Conservation (phyloP, 1,140 invertebrate species). For the Drosophila sp. region DNA sequence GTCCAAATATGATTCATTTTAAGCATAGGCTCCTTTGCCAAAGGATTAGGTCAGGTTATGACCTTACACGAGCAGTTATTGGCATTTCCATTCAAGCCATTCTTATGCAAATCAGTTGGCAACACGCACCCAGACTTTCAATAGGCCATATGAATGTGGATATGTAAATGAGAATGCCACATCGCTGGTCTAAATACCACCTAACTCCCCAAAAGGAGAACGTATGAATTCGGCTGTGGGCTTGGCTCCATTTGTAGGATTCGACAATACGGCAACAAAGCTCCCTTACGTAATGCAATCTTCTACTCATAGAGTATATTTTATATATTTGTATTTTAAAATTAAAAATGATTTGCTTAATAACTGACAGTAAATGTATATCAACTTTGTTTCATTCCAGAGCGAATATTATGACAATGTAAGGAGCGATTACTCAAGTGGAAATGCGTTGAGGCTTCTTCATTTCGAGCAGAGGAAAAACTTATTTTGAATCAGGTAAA, state of each 20-base stretch:
- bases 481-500: slow-evolving; percentile 50
- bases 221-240: slow-evolving; percentile 46
- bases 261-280: slow-evolving; percentile 13
- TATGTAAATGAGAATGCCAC: slow-evolving; percentile 60
- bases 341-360: too few relatives aligned
- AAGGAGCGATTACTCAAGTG: slow-evolving; percentile 8
- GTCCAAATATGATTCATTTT: too few relatives aligned
- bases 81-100: slow-evolving; percentile 54
- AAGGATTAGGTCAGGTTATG: slow-evolving; percentile 37
- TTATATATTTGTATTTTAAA: too few relatives aligned
- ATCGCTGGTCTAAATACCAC: slow-evolving; percentile 1
- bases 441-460: not conserved
- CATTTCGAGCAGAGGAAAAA: slow-evolving; percentile 4
- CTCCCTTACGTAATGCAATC: slow-evolving; percentile 66
- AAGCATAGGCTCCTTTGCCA: not conserved
- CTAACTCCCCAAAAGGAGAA: slow-evolving; percentile 49
- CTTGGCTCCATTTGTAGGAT: slow-evolving; percentile 48
- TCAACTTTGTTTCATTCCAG: slow-evolving; percentile 40
- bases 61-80: slow-evolving; percentile 40
- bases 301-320: not conserved
- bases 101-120: slow-evolving; percentile 69
- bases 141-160: slow-evolving; percentile 67
- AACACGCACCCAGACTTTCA: slow-evolving; percentile 67
- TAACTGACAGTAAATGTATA: not conserved
- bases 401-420: slow-evolving; percentile 40